phyloP scores from a whole-genome alignment of 2,113 vertebrate species.

The Neolamprologus sp. region DNA sequence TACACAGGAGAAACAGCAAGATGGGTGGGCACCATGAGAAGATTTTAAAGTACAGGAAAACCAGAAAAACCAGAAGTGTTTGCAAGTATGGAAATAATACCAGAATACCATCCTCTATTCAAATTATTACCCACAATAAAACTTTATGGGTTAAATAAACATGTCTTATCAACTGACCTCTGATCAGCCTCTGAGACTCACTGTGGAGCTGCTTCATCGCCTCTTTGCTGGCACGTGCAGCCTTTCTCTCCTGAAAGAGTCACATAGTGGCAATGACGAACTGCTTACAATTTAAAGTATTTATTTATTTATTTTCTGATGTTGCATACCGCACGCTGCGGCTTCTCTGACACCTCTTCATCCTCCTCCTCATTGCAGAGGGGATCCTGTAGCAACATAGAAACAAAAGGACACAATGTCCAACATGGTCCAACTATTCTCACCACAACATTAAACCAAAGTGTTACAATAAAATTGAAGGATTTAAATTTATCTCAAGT shows the following conservation, averaged over 20 bases:
- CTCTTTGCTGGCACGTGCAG: slow-evolving; percentile 87
- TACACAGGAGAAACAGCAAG: background rate
- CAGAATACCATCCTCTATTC: background rate
- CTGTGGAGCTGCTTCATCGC: slow-evolving; percentile 91
- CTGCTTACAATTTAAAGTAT: too few relatives aligned
- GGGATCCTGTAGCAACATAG: slow-evolving; percentile 23
- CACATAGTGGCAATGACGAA: background rate
- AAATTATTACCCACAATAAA: background rate
- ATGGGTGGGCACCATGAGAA: background rate
- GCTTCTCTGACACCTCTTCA: slow-evolving; percentile 34
- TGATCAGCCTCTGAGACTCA: slow-evolving; percentile 87
- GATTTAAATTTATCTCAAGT: background rate
- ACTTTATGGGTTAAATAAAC: background rate
- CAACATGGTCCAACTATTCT: background rate
- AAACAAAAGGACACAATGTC: background rate
- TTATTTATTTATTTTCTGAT: background rate
- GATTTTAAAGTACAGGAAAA: background rate
- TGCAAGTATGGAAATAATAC: accelerated
- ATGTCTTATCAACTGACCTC: slow-evolving; percentile 75
- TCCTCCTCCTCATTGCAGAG: slow-evolving; percentile 26
- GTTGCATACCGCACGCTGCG: slow-evolving; percentile 54
- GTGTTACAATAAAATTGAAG: background rate
- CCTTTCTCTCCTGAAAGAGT: slow-evolving; percentile 82
- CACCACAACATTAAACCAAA: background rate
- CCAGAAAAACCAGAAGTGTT: background rate